These are phyloP conservation scores for Sphaerodactylus townsendi DNA, from an alignment of 2,113 vertebrate genomes.

Conservation along the genomic window DNA sequence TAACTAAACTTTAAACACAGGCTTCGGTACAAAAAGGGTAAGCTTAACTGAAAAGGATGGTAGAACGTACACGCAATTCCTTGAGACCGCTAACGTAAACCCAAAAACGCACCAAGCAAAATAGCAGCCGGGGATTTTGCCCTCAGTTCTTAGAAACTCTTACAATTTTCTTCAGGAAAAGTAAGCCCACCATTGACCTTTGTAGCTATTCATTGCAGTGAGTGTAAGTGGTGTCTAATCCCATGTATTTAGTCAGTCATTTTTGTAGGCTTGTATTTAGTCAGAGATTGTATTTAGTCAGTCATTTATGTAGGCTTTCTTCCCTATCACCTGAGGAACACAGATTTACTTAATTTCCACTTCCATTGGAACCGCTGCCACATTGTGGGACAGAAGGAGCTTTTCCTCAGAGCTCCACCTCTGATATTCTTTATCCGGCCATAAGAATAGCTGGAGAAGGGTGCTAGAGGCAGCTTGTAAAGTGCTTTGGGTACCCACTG, in stretches of 20 bases:
- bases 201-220: constrained; percentile 48
- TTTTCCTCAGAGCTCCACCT: background rate
- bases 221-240: constrained; percentile 9
- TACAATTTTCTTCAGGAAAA: constrained; percentile 65
- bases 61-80: constrained; percentile 57
- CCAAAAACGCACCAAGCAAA: constrained; percentile 62
- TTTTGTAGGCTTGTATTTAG: too few relatives aligned
- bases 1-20: constrained; percentile 79
- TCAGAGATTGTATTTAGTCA: background rate
- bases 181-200: constrained; percentile 47
- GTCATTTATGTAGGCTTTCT: constrained; percentile 30
- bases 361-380: background rate
- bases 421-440: background rate
- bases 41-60: constrained; percentile 75
- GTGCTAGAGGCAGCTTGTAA: too few relatives aligned
- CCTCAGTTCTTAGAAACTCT: constrained; percentile 67
- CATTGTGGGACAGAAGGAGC: background rate
- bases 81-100: too few relatives aligned
- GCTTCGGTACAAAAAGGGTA: constrained; percentile 78
- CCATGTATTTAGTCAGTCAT: background rate
- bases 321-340: constrained; percentile 49
- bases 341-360: constrained; percentile 11
- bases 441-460: background rate
- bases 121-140: constrained; percentile 63
- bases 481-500: too few relatives aligned